Percentiles rank a stretch among this genome's conserved stretches.
Evolutionary conservation across 2,888 invertebrate species (phyloP).

Genomic region (Meloe dianella): DNA sequence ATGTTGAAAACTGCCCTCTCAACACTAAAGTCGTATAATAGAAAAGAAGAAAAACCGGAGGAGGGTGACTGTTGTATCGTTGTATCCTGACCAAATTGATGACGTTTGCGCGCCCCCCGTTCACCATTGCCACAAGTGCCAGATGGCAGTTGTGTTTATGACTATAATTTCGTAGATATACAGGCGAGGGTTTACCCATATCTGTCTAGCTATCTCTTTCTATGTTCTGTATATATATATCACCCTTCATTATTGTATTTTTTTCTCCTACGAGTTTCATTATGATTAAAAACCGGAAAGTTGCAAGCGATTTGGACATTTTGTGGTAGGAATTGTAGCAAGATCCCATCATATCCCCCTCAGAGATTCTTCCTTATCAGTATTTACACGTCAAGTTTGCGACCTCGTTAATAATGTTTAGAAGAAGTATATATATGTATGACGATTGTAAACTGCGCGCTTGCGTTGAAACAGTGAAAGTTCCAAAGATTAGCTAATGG

Average conservation of each 20-base stretch:
- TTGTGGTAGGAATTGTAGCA: too few relatives aligned
- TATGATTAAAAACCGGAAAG: too few relatives aligned
- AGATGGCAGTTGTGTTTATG: constrained; percentile 8
- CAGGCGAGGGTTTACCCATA: not conserved
- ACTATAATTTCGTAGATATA: constrained; percentile 6
- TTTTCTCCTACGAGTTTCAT: too few relatives aligned
- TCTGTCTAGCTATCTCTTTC: too few relatives aligned
- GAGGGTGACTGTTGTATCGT: constrained; percentile 5
- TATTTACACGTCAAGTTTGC: constrained; percentile 22
- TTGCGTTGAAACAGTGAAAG: constrained; percentile 43
- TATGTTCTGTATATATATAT: not conserved
- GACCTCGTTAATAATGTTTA: constrained; percentile 27
- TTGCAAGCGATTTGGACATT: too few relatives aligned
- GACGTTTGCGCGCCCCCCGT: constrained; percentile 8
- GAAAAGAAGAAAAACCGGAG: not conserved
- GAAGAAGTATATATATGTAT: too few relatives aligned
- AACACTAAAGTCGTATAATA: not conserved
- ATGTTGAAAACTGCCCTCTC: not conserved
- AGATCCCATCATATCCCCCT: too few relatives aligned
- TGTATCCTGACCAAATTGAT: constrained; percentile 10
- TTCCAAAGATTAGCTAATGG: constrained; percentile 45
- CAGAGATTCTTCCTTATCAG: constrained; percentile 2
- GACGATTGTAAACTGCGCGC: constrained; percentile 34
- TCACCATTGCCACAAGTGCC: constrained; percentile 6
- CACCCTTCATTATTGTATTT: not conserved